Percentiles rank a stretch among this genome's conserved stretches.
phyloP scores from a whole-genome alignment of 1,140 invertebrate species.

The Hylaeus volcanicus region DNA sequence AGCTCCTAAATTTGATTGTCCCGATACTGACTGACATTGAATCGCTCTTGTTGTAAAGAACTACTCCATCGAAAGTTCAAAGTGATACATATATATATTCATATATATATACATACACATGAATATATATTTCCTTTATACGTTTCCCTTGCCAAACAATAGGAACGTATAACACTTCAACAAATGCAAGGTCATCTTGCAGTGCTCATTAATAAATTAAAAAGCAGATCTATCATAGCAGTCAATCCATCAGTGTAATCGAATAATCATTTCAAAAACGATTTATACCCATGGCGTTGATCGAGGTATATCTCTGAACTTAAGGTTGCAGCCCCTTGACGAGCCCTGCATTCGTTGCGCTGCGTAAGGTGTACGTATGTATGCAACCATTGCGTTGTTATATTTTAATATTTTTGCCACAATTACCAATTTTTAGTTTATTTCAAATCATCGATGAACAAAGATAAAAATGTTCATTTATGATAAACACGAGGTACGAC shows the following conservation, averaged over 20 bases:
- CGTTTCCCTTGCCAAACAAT: slow-evolving; percentile 47
- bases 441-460: slow-evolving; percentile 60
- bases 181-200: slow-evolving; percentile 14
- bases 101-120: slow-evolving; percentile 6
- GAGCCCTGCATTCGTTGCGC: slow-evolving; percentile 71
- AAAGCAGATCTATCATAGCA: slow-evolving; percentile 35
- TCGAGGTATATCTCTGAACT: slow-evolving; percentile 68
- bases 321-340: slow-evolving; percentile 59
- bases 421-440: slow-evolving; percentile 62
- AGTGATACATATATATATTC: slow-evolving; percentile 25
- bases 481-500: slow-evolving; percentile 57
- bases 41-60: neutral
- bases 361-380: slow-evolving; percentile 62
- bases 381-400: slow-evolving; percentile 69
- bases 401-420: slow-evolving; percentile 69
- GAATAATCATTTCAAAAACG: slow-evolving; percentile 17
- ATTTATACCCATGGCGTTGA: slow-evolving; percentile 45
- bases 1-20: slow-evolving; percentile 40
- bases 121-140: slow-evolving; percentile 23
- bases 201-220: slow-evolving; percentile 22
- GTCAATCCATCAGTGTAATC: slow-evolving; percentile 43
- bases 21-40: slow-evolving; percentile 32
- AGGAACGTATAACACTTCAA: slow-evolving; percentile 36
- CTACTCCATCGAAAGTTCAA: slow-evolving; percentile 29
- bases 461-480: slow-evolving; percentile 68